Evolutionary conservation across 2,113 vertebrate genomes (phyloP).

Genomic region (Pachycephala philippinensis): DNA sequence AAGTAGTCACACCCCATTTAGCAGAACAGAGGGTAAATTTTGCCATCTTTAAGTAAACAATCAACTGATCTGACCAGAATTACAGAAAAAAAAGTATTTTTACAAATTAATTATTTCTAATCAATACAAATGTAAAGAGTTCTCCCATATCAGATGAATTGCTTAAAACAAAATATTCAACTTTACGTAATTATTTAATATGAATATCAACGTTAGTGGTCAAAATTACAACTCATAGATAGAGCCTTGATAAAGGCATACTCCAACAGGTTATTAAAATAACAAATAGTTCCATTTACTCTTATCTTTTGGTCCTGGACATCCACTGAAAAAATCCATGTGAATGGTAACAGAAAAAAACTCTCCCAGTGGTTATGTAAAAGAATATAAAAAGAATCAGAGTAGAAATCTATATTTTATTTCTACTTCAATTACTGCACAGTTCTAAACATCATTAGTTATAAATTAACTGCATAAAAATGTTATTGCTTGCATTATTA

Average conservation of each 20-base stretch:
- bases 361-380: background rate
- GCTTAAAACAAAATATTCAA: background rate
- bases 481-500: background rate
- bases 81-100: background rate
- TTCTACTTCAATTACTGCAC: background rate
- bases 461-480: background rate
- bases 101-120: background rate
- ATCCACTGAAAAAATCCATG: background rate
- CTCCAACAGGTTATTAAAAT: slow-evolving; percentile 43
- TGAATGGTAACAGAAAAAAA: background rate
- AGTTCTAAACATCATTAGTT: background rate
- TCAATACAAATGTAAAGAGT: background rate
- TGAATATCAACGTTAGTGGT: background rate
- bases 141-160: background rate
- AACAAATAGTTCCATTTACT: background rate
- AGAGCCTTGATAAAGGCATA: background rate
- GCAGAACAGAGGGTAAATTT: background rate
- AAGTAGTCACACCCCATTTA: background rate
- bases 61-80: background rate
- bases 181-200: background rate
- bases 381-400: background rate
- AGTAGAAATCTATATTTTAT: background rate
- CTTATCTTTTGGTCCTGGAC: background rate
- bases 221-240: background rate
- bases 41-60: background rate